Evolutionary conservation across 1,140 invertebrate genomes (phyloP), one percentile per base, ranked within the genome.

Genomic region (Drosophila sturtevanti): DNA sequence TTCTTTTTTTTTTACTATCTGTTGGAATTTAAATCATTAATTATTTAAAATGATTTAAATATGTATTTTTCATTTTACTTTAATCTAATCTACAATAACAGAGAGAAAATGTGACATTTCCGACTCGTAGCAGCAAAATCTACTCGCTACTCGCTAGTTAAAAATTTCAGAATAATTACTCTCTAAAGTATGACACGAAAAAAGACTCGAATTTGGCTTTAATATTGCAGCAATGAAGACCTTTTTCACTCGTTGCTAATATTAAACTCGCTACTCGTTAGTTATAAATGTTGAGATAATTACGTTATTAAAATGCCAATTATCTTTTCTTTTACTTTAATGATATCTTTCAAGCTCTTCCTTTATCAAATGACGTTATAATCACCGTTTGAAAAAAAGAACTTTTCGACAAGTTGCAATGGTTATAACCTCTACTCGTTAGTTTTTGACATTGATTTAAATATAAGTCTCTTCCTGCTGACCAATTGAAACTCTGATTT

Each of bases 401-500:
- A n/a, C n/a, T n/a, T n/a, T n/a, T n/a, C n/a, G n/a, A n/a, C n/a
- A n/a, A n/a, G n/a, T n/a, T n/a, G n/a, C n/a, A n/a, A n/a, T n/a
- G n/a, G n/a, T 48, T 18, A 11, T 7, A 21, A 16, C 2, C 12
- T 16, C 16, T 44, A 44, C 41, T 10, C n/a, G 16, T 48, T 48
- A 48, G 16, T 48, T 48, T 9, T 21, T 48, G 18, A 11, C 10
- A 1, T 11, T 4, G 41, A 48, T 48, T 4, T 48, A 18, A 21
- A 16, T 52, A 27, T 51, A 7, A 59, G 22, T 56, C 21, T 14
- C 24, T 14, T 41, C 35, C 12, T 63, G 10, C 41, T 63, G 73
- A 34, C 44, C 52, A 55, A 63, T 55, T 56, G 31, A 56, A 77
- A 54, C 62, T 79, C 56, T 82, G 70, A 87, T 82, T 78, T 66